Percentiles rank a stretch among this genome's conserved stretches.
Evolutionary conservation across 2,797 vertebrate species (phyloP).

Genomic region (Pristis pectinata): DNA sequence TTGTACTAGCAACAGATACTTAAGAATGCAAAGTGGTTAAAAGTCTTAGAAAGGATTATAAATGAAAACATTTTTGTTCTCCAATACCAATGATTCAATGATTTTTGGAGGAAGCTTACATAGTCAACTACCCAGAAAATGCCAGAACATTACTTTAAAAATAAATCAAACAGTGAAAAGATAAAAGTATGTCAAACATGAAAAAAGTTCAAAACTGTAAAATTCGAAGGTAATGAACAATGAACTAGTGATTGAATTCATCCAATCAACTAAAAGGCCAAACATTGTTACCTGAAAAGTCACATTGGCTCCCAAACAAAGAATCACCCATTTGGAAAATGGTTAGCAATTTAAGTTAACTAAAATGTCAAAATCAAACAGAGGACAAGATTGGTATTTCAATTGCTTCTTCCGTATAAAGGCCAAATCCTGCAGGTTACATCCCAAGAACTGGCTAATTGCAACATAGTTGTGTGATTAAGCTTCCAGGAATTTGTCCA

Average conservation of each 20-base stretch:
- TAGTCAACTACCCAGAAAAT: conserved; percentile 46
- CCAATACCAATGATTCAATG: conserved; percentile 48
- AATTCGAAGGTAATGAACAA: not conserved
- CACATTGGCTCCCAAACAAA: not conserved
- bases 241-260: not conserved
- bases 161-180: not conserved
- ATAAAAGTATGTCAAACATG: not conserved
- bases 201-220: not conserved
- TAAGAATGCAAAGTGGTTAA: conserved; percentile 47
- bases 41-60: conserved; percentile 54
- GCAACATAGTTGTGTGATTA: not conserved
- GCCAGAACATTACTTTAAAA: not conserved
- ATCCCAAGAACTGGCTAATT: not conserved
- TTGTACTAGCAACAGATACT: not conserved
- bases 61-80: conserved; percentile 53
- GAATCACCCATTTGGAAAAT: not conserved
- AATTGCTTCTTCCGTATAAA: not conserved
- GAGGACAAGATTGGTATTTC: not conserved
- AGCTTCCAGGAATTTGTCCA: not conserved
- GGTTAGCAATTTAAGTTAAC: not conserved
- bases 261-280: not conserved
- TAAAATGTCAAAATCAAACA: not conserved
- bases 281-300: not conserved
- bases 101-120: conserved; percentile 41
- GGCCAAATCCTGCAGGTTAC: not conserved